phyloP scores from a whole-genome alignment of 2,888 invertebrate species.

The Xestia ashworthii region DNA sequence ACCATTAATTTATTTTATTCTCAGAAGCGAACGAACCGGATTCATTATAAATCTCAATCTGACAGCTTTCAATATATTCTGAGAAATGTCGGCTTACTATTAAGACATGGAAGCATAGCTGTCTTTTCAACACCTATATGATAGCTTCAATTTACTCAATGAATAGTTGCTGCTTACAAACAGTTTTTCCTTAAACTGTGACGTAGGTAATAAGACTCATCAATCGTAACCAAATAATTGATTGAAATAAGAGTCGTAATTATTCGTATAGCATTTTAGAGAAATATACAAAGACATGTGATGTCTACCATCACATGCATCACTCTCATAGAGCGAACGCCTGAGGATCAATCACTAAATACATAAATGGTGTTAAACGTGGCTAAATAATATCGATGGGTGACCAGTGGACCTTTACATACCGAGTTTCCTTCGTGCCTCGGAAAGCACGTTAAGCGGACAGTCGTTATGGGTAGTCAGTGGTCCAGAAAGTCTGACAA shows the following conservation, averaged over 20 bases:
- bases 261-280: not conserved
- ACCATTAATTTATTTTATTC: slow-evolving; percentile 36
- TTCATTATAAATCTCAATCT: slow-evolving; percentile 33
- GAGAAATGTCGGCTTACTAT: slow-evolving; percentile 24
- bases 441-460: too few relatives aligned
- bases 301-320: too few relatives aligned
- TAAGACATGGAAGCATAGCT: slow-evolving; percentile 5
- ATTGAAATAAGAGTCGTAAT: not conserved
- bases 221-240: not conserved
- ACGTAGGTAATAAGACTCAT: not conserved
- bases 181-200: not conserved
- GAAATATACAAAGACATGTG: too few relatives aligned
- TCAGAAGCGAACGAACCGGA: slow-evolving; percentile 31
- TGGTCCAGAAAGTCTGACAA: too few relatives aligned
- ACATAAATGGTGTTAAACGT: too few relatives aligned
- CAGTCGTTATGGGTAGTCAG: too few relatives aligned
- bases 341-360: too few relatives aligned
- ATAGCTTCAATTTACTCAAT: not conserved
- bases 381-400: too few relatives aligned
- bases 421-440: too few relatives aligned
- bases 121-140: slow-evolving; percentile 21
- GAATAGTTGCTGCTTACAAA: not conserved
- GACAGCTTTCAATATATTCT: slow-evolving; percentile 37
- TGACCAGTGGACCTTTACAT: too few relatives aligned
- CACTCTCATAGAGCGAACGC: too few relatives aligned